phyloP scores from a whole-genome alignment of 2,888 invertebrate genomes.

The Argyra leucocephala region DNA sequence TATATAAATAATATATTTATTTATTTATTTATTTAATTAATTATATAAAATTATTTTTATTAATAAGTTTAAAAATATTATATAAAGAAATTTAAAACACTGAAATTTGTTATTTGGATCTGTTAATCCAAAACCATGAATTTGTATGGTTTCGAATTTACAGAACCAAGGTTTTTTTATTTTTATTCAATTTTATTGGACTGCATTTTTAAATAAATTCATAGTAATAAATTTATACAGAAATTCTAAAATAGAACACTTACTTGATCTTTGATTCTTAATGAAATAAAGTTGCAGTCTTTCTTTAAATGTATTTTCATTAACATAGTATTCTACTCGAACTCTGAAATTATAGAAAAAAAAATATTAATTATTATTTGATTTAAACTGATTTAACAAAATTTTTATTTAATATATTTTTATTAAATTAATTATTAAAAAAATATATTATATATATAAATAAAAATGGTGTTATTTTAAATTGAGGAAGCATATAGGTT shows the following conservation, averaged over 20 bases:
- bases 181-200: no score
- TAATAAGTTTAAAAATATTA: neutral
- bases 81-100: neutral
- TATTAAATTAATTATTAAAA: no score
- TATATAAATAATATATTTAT: neutral
- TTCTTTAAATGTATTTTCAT: slow-evolving; percentile 98
- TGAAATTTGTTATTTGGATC: no score
- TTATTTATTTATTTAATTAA: neutral
- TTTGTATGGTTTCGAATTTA: no score
- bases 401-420: no score
- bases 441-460: no score
- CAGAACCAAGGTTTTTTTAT: neutral
- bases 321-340: slow-evolving; percentile 97
- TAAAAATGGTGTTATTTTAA: no score
- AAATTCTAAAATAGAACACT: slow-evolving; percentile 47
- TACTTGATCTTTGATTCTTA: slow-evolving; percentile 98
- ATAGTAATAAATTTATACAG: no score
- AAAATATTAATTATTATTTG: slow-evolving; percentile 8
- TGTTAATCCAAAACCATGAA: no score
- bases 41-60: neutral
- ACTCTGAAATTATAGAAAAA: slow-evolving; percentile 61
- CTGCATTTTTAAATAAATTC: no score
- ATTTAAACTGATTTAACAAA: no score
- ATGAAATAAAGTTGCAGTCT: slow-evolving; percentile 97
- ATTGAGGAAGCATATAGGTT: no score